Conservation (phyloP, 2,113 vertebrate species). For the Planiliza haematocheilus region DNA sequence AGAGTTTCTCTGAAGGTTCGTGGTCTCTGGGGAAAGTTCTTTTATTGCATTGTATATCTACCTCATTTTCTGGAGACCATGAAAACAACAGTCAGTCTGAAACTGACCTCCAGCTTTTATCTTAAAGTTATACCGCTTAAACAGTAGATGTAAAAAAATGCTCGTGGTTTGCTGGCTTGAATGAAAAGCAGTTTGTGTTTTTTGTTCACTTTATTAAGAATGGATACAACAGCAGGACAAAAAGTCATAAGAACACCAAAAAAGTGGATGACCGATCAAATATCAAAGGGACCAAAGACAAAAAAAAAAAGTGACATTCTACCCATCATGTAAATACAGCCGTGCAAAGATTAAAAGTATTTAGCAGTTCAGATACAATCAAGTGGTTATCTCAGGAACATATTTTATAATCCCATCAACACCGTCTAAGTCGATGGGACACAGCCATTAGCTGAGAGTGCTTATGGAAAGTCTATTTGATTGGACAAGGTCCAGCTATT, state of each 20-base stretch:
- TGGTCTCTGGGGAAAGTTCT: too few relatives aligned
- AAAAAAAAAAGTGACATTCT: slow-evolving; percentile 55
- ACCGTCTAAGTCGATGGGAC: slow-evolving; percentile 47
- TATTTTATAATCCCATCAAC: slow-evolving; percentile 51
- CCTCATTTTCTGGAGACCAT: too few relatives aligned
- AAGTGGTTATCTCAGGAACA: slow-evolving; percentile 57
- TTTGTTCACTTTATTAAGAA: slow-evolving; percentile 85
- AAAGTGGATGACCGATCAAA: slow-evolving; percentile 74
- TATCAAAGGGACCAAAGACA: slow-evolving; percentile 77
- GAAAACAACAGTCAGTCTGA: too few relatives aligned
- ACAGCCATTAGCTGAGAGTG: slow-evolving; percentile 46
- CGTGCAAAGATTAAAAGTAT: slow-evolving; percentile 67
- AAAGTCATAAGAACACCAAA: slow-evolving; percentile 84
- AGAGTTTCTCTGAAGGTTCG: too few relatives aligned
- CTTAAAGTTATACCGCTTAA: too few relatives aligned
- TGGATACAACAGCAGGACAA: slow-evolving; percentile 83
- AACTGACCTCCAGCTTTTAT: too few relatives aligned
- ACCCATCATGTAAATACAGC: slow-evolving; percentile 68
- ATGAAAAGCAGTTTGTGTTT: slow-evolving; percentile 41
- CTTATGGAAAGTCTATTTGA: slow-evolving; percentile 48
- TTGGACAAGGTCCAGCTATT: slow-evolving; percentile 71
- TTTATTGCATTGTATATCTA: too few relatives aligned
- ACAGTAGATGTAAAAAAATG: too few relatives aligned
- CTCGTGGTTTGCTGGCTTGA: background rate
- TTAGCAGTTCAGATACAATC: slow-evolving; percentile 69